A percentile compares a stretch with the other conserved stretches of the same genome.
These are phyloP conservation scores for Cistogaster globosa DNA, from an alignment of 2,888 invertebrate species.

Conservation along the genomic window DNA sequence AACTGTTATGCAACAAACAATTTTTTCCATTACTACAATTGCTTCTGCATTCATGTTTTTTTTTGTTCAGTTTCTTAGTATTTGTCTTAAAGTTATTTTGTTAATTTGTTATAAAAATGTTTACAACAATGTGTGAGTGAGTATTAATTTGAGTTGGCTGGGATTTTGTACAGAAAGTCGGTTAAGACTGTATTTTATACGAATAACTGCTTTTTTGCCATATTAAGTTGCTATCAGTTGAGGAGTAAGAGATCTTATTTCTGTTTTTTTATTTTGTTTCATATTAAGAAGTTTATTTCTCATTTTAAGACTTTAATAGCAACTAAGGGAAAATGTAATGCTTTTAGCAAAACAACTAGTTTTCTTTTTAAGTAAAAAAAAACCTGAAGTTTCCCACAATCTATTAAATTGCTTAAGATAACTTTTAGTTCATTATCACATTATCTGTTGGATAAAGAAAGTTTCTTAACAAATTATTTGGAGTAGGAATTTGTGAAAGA, in stretches of 20 bases:
- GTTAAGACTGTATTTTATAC: constrained; percentile 47
- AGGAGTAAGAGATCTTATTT: constrained; percentile 17
- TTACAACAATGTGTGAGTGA: constrained; percentile 10
- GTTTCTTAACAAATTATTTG: constrained; percentile 42
- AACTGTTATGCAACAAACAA: constrained; percentile 50
- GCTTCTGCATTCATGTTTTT: background rate
- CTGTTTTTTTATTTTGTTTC: background rate
- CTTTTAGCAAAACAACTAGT: constrained; percentile 1
- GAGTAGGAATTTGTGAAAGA: constrained; percentile 1
- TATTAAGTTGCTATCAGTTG: constrained; percentile 37
- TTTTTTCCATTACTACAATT: constrained; percentile 19
- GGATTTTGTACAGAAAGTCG: constrained; percentile 57
- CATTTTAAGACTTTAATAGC: background rate
- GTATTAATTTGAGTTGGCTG: constrained; percentile 18
- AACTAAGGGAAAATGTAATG: background rate
- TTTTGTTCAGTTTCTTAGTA: background rate
- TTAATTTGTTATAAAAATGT: constrained; percentile 64
- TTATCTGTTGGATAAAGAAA: constrained; percentile 42
- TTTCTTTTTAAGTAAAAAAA: constrained; percentile 1
- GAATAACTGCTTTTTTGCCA: constrained; percentile 33
- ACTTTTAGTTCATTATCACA: constrained; percentile 60
- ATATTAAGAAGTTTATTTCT: background rate
- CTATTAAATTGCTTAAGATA: constrained; percentile 51
- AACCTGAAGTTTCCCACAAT: constrained; percentile 59
- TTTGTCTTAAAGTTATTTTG: constrained; percentile 51